Percentiles rank a stretch among this genome's conserved stretches.
Conservation (phyloP, 2,113 vertebrate genomes). For the Gambusia holbrooki region DNA sequence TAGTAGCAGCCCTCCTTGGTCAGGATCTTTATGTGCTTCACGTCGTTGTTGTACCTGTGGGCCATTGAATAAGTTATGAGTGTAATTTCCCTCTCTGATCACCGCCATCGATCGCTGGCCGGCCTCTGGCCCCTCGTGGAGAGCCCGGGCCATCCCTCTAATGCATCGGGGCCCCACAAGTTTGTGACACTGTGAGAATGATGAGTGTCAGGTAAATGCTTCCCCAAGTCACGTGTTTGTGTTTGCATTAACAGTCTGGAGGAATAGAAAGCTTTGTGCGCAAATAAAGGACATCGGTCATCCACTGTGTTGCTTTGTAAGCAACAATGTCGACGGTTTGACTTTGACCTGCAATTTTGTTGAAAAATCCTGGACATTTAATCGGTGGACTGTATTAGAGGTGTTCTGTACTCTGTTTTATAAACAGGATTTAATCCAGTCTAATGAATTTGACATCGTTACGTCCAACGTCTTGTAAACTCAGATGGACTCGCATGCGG, state of each 20-base stretch:
- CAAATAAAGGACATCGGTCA: background rate
- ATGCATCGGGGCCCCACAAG: constrained; percentile 77
- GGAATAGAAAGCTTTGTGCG: constrained; percentile 44
- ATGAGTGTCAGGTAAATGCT: constrained; percentile 61
- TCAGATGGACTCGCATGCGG: background rate
- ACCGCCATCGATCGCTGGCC: constrained; percentile 88
- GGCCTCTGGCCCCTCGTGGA: constrained; percentile 70
- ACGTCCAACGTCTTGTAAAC: background rate
- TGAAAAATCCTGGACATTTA: background rate
- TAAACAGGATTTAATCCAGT: background rate
- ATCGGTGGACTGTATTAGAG: background rate
- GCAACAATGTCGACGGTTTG: background rate
- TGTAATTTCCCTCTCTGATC: constrained; percentile 92
- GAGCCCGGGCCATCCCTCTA: constrained; percentile 75
- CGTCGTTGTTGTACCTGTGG: constrained; percentile 98
- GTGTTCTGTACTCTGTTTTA: background rate
- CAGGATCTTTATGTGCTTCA: constrained; percentile 99
- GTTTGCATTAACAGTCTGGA: constrained; percentile 75
- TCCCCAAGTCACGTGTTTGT: constrained; percentile 13
- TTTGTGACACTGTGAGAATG: constrained; percentile 79
- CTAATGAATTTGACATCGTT: background rate
- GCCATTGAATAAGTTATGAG: constrained; percentile 92
- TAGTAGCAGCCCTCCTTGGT: constrained; percentile 92
- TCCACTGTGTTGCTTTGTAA: constrained; percentile 2
- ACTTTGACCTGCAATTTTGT: background rate